Conservation (phyloP, 2,797 vertebrate genomes). For the Lycodopsis pacificus region DNA sequence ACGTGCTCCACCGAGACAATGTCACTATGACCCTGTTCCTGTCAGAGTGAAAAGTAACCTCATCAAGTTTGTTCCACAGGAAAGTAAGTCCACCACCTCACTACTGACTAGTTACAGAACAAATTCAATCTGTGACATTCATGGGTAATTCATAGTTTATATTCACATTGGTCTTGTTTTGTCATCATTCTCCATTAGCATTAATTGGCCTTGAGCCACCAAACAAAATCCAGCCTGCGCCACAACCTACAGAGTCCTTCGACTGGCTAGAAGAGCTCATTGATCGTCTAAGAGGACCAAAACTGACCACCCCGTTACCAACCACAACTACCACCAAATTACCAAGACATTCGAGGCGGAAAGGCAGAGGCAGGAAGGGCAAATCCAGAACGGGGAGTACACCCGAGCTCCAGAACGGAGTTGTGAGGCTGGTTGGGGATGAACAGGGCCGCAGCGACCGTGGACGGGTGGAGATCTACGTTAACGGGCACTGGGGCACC, state of each 20-base stretch:
- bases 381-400: constrained; percentile 51
- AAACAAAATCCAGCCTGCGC: constrained; percentile 41
- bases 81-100: constrained; percentile 86
- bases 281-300: constrained; percentile 28
- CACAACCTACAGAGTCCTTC: constrained; percentile 56
- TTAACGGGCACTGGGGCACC: constrained; percentile 89
- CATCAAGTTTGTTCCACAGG: constrained; percentile 88
- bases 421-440: constrained; percentile 85
- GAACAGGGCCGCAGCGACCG: constrained; percentile 65
- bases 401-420: constrained; percentile 65
- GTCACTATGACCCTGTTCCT: constrained; percentile 85
- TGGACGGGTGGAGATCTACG: constrained; percentile 90
- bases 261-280: constrained; percentile 80
- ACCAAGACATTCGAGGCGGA: constrained; percentile 61
- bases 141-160: background rate
- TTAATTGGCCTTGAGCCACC: constrained; percentile 78
- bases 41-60: constrained; percentile 89
- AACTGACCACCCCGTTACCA: constrained; percentile 34
- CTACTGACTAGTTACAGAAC: background rate
- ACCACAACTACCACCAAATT: constrained; percentile 60
- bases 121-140: background rate
- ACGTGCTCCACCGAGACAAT: constrained; percentile 92
- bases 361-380: constrained; percentile 74
- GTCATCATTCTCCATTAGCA: constrained; percentile 31
- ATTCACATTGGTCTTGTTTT: background rate